A percentile compares a stretch with the other conserved stretches of the same genome.
These are phyloP conservation scores for Sebastolobus alascanus DNA, from an alignment of 2,797 vertebrate species.

Conservation along the genomic window DNA sequence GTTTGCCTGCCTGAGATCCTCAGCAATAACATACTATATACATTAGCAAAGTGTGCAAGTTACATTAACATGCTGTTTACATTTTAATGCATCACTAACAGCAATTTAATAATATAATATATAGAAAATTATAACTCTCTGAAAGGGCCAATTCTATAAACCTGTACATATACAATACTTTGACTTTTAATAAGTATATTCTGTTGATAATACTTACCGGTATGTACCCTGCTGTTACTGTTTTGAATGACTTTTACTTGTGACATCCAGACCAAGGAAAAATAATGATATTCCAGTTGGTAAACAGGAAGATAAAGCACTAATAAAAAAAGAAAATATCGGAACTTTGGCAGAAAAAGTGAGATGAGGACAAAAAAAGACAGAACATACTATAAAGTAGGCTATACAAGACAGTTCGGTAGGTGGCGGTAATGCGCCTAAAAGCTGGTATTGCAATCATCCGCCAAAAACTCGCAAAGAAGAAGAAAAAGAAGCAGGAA, in stretches of 20 bases:
- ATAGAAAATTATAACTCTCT: background rate
- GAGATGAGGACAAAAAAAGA: background rate
- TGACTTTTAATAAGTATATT: background rate
- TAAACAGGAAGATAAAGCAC: background rate
- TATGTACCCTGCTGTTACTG: background rate
- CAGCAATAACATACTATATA: too few relatives aligned
- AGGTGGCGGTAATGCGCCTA: background rate
- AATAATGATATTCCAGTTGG: background rate
- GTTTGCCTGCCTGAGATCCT: too few relatives aligned
- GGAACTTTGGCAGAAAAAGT: background rate
- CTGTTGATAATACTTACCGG: background rate
- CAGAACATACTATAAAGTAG: background rate
- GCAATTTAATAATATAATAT: background rate
- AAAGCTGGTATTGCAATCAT: background rate
- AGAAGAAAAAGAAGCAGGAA: background rate
- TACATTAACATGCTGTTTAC: background rate
- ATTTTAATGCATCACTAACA: background rate
- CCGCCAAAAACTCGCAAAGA: background rate
- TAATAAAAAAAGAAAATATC: background rate
- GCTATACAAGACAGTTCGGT: background rate
- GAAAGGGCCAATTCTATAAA: background rate
- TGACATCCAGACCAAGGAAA: conserved; percentile 11
- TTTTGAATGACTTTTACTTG: background rate
- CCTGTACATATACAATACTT: background rate
- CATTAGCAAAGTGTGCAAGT: too few relatives aligned